phyloP scores from a whole-genome alignment of 2,113 vertebrate species.

The Mustela nigripes region DNA sequence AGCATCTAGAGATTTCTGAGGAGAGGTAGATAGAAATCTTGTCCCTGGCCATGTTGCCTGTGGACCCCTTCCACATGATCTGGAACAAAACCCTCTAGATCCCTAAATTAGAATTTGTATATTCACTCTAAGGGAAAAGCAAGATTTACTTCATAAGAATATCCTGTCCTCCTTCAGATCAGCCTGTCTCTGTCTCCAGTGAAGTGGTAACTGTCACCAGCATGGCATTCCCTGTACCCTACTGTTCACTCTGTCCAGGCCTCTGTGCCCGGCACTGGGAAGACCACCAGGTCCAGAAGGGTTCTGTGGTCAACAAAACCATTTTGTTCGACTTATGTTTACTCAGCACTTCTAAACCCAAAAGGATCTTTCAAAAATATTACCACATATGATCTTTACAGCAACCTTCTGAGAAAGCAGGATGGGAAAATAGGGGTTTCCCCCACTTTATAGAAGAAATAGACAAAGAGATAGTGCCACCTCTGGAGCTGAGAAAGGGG shows the following conservation, averaged over 20 bases:
- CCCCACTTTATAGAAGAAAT: background rate
- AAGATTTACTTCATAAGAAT: background rate
- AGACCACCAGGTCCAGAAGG: background rate
- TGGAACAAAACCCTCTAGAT: background rate
- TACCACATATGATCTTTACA: background rate
- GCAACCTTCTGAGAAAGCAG: background rate
- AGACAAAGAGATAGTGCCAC: background rate
- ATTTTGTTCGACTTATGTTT: background rate
- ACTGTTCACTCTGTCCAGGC: background rate
- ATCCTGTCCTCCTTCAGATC: background rate
- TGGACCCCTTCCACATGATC: background rate
- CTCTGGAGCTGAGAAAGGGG: background rate
- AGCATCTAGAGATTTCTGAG: background rate
- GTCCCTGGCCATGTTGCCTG: background rate
- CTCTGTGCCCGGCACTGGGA: background rate
- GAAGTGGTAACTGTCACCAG: background rate
- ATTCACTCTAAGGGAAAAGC: background rate
- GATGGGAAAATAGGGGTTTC: background rate
- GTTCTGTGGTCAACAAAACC: background rate
- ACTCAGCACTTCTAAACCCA: background rate
- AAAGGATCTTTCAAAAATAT: background rate
- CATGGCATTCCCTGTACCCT: accelerated
- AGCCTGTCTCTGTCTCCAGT: background rate
- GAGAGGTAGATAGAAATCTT: background rate
- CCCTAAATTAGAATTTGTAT: background rate